These are phyloP conservation scores for Dermochelys coriacea DNA, from an alignment of 2,797 vertebrate genomes.

Conservation along the genomic window DNA sequence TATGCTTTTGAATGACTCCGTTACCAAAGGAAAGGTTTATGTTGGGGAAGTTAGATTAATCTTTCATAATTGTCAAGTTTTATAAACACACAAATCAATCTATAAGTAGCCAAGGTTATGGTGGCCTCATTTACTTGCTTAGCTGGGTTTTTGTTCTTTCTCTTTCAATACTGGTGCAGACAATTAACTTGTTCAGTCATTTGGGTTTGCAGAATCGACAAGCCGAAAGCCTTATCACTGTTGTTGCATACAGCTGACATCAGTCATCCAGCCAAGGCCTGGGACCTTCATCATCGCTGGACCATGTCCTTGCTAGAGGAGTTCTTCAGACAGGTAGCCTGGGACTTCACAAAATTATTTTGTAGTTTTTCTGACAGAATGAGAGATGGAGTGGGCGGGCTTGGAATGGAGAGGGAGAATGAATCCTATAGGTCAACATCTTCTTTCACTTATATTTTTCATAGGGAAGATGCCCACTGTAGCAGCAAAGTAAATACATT, in stretches of 20 bases:
- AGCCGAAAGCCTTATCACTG: slow-evolving; percentile 96
- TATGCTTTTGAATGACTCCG: neutral
- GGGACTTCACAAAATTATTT: neutral
- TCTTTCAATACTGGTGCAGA: neutral
- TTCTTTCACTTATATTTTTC: neutral
- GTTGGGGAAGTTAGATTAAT: neutral
- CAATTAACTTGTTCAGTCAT: slow-evolving; percentile 48
- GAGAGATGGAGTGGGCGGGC: neutral
- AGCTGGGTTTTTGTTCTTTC: neutral
- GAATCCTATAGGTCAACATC: neutral
- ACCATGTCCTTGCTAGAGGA: slow-evolving; percentile 96
- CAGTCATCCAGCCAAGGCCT: slow-evolving; percentile 97
- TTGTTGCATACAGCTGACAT: slow-evolving; percentile 98
- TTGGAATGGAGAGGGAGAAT: neutral
- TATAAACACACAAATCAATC: neutral
- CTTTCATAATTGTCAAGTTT: slow-evolving; percentile 11
- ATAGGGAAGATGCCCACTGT: neutral
- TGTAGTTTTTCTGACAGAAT: neutral
- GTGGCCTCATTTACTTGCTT: neutral
- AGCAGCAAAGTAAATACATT: neutral
- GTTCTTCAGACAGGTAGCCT: slow-evolving; percentile 96
- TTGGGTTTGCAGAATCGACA: slow-evolving; percentile 91
- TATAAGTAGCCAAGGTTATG: neutral
- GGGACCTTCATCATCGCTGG: slow-evolving; percentile 97
- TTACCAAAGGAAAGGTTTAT: neutral